A percentile compares a stretch with the other conserved stretches of the same genome.
phyloP scores from a whole-genome alignment of 1,140 invertebrate genomes.

The Odontomachus brunneus region DNA sequence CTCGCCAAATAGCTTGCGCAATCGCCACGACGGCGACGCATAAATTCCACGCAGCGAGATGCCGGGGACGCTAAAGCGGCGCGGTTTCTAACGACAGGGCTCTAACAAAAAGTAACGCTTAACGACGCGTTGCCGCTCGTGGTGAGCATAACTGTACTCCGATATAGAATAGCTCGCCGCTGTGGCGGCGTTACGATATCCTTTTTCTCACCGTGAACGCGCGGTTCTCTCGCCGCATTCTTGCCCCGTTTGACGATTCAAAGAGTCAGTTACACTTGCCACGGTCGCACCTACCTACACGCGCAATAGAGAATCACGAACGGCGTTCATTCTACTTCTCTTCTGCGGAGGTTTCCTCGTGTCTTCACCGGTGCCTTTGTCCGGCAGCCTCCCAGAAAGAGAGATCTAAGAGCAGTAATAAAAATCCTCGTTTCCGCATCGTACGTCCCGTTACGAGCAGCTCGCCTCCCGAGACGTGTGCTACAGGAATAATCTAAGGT shows the following conservation, averaged over 20 bases:
- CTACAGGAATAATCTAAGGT: background rate
- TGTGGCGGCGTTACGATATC: background rate
- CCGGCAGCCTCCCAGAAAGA: background rate
- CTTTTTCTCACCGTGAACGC: constrained; percentile 31
- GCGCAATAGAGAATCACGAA: constrained; percentile 10
- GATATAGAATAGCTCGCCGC: constrained; percentile 57
- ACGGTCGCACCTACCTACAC: constrained; percentile 44
- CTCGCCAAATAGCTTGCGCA: constrained; percentile 13
- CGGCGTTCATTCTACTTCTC: background rate
- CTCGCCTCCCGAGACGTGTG: background rate
- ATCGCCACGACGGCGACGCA: background rate
- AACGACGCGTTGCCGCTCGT: constrained; percentile 14
- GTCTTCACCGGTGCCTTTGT: background rate
- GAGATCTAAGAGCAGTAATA: constrained; percentile 19
- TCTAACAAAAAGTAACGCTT: constrained; percentile 62
- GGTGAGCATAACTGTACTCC: constrained; percentile 67
- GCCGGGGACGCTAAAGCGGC: constrained; percentile 4
- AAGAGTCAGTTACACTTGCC: constrained; percentile 15
- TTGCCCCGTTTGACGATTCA: constrained; percentile 7
- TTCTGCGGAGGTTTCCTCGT: background rate
- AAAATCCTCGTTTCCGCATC: constrained; percentile 8
- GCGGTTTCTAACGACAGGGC: background rate
- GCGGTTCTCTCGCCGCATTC: constrained; percentile 25
- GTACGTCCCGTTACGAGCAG: background rate
- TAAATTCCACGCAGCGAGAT: constrained; percentile 32